Base-by-base conservation (phyloP, 2,113 vertebrate species). In the Ciconia maguari region DNA sequence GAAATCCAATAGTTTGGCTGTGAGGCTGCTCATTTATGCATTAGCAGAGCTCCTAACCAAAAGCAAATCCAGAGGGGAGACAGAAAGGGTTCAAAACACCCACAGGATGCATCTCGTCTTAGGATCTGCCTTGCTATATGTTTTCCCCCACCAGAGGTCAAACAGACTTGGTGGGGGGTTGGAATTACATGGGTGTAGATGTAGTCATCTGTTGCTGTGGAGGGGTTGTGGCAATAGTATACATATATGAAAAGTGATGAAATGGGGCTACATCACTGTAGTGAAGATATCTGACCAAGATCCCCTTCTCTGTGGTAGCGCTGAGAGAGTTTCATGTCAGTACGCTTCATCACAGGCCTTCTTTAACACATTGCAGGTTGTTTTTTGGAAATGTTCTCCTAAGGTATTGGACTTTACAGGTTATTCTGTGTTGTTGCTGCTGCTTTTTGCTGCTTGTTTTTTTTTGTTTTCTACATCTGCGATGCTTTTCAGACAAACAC, bases 1-100 rank as follows among this genome's bases (percentile, higher is more conserved):
- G 96, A 98, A 98, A 97, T 95, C 93, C 87, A 96, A 44, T 96
- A 82, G 85, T 97, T 95, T 97, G 89, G 91, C 95, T 94, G 70
- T 87, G 77, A 97, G 83, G 46, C 92, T 93, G 16, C 89, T 97
- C 90, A 87, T 96, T 97, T 94, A 78, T 93, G 87, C 83, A 75
- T 82, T 84, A 96, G 92, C 69, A 95, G 84, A 77, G 77, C 89
- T 97, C 44, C 84, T 94, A 94, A 96, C 92, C 74, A 94, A 97
- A 96, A 93, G 89, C 87, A 96, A 87, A 96, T 97, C 92, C 87
- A 94, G 92, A 93, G 78, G 42, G 15, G 4, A 82, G 78, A 70
- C 72, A 80, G 79, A 92, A 82, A 65, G 48, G 76, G 16, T 92
- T 97, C 84, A 62, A 49, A 96, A 87, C 32, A 96, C 72, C 21